Percentiles rank a stretch among this genome's conserved stretches.
phyloP scores from a whole-genome alignment of 2,113 vertebrate species.

The Rhinopomastus cyanomelas region DNA sequence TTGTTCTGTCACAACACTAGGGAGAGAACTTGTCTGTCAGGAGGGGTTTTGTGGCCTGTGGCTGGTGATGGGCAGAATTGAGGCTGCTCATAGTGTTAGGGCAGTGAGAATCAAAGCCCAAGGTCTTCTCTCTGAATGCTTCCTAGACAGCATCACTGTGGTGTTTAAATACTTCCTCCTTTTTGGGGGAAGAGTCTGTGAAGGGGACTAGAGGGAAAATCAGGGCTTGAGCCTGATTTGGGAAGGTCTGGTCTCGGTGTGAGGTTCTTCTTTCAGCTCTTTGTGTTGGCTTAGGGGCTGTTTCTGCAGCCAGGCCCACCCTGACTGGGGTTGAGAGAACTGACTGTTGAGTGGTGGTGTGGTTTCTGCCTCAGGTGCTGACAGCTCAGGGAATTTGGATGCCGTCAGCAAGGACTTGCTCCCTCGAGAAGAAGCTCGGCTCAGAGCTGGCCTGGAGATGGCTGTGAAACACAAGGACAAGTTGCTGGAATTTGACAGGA shows the following conservation, averaged over 20 bases:
- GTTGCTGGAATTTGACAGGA: conserved; percentile 92
- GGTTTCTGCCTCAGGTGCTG: conserved; percentile 64
- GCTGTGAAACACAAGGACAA: conserved; percentile 97
- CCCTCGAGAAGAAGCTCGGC: conserved; percentile 81
- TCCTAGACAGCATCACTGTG: neutral
- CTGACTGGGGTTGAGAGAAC: neutral
- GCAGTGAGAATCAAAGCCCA: neutral
- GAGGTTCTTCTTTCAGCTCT: neutral
- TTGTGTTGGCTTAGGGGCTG: neutral
- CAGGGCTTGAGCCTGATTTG: neutral
- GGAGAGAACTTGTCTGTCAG: neutral
- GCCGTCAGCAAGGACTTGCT: conserved; percentile 78
- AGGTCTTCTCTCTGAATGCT: neutral
- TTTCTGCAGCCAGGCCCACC: neutral
- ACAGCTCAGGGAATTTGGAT: conserved; percentile 70
- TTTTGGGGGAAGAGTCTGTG: neutral
- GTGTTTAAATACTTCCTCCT: neutral
- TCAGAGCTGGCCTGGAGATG: conserved; percentile 88
- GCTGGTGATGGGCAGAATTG: neutral
- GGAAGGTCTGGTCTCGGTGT: neutral
- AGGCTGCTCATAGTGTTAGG: neutral
- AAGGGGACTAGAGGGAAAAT: neutral
- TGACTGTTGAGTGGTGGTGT: neutral
- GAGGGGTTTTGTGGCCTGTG: fast-evolving
- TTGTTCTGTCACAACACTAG: neutral